These are phyloP conservation scores for Corythaeola cristata DNA, from an alignment of 2,113 vertebrate genomes.

Conservation along the genomic window DNA sequence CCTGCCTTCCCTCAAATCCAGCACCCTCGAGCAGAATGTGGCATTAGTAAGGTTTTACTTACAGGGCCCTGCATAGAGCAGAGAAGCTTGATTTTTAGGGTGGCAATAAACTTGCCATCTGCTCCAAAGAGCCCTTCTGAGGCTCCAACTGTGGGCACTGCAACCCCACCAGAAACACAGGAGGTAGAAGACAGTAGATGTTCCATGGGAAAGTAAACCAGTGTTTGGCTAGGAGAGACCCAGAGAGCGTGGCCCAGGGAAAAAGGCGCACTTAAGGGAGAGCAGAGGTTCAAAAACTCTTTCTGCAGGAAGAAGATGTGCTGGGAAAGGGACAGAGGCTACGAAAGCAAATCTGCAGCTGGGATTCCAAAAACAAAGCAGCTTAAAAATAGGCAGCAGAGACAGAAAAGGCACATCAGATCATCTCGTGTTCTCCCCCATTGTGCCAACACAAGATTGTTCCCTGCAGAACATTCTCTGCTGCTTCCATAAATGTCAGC, in stretches of 20 bases:
- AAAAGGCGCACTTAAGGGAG: not conserved
- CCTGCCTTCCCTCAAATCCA: not conserved
- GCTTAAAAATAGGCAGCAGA: conserved; percentile 25
- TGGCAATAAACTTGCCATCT: not conserved
- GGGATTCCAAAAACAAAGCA: conserved; percentile 25
- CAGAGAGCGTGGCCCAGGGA: not conserved
- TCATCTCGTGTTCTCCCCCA: not conserved
- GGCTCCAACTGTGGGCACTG: not conserved
- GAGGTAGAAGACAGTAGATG: not conserved
- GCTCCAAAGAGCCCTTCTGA: not conserved
- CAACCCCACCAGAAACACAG: not conserved
- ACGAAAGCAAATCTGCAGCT: conserved; percentile 9
- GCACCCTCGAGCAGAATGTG: not conserved
- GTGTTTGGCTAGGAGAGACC: not conserved
- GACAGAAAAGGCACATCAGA: not conserved
- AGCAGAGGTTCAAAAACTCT: not conserved
- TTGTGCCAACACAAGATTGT: not conserved
- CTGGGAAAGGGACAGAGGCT: not conserved
- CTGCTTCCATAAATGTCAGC: conserved; percentile 23
- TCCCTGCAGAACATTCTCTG: conserved; percentile 15
- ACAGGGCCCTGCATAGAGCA: not conserved
- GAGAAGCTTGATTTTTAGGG: not conserved
- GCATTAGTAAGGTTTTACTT: not conserved
- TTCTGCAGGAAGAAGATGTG: not conserved
- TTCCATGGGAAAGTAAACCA: not conserved